Percentiles rank a stretch among this genome's conserved stretches.
Evolutionary conservation across 2,113 vertebrate species (phyloP).

Genomic region (Oreochromis aureus): DNA sequence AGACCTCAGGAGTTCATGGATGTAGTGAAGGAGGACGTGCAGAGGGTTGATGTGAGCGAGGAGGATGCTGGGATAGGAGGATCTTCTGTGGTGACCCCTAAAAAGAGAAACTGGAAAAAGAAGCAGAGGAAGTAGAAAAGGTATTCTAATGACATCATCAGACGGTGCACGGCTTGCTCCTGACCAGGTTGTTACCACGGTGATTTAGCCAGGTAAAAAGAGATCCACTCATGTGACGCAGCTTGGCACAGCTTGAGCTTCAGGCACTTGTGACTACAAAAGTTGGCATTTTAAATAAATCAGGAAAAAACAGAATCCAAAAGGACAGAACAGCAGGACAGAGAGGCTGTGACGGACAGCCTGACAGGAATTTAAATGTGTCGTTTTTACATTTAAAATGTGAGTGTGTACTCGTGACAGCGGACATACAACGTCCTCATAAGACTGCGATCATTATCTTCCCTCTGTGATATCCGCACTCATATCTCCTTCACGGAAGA

Average conservation of each 20-base stretch:
- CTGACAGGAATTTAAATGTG: background rate
- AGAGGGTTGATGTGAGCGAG: background rate
- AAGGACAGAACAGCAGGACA: background rate
- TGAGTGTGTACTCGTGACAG: background rate
- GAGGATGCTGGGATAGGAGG: background rate
- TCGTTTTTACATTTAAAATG: background rate
- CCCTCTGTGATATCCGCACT: background rate
- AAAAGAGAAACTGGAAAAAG: background rate
- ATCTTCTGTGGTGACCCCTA: background rate
- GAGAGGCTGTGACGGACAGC: background rate
- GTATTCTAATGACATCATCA: background rate
- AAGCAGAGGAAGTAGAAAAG: background rate
- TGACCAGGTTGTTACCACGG: background rate
- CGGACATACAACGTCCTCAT: background rate
- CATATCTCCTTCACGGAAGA: slow-evolving; percentile 32
- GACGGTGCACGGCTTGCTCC: background rate
- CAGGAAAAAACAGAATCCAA: background rate
- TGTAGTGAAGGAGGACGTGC: background rate
- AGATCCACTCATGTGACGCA: background rate
- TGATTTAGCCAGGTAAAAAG: background rate
- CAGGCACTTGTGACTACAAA: background rate
- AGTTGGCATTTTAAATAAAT: background rate
- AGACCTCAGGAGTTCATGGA: background rate
- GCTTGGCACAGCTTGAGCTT: background rate
- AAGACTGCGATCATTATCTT: slow-evolving; percentile 5